phyloP scores from a whole-genome alignment of 2,888 invertebrate genomes.

The Prenolepis imparis region DNA sequence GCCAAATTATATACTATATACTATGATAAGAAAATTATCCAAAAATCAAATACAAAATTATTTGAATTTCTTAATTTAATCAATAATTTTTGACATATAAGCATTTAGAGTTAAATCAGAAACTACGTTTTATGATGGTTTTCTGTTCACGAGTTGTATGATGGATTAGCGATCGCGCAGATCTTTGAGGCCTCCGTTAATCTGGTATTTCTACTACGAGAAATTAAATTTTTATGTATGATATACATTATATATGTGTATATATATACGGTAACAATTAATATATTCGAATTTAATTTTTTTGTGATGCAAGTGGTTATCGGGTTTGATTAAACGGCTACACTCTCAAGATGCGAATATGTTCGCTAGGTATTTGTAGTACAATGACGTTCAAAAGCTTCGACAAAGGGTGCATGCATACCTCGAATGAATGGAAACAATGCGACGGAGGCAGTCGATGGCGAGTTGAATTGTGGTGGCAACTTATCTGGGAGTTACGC shows the following conservation, averaged over 20 bases:
- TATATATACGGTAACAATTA: neutral
- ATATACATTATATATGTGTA: too few relatives aligned
- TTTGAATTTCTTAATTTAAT: neutral
- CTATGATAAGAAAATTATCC: neutral
- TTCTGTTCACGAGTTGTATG: neutral
- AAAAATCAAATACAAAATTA: neutral
- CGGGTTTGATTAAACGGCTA: conserved; percentile 65
- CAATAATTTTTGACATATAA: neutral
- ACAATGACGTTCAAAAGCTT: conserved; percentile 71
- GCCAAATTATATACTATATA: neutral
- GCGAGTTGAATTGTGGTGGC: conserved; percentile 62
- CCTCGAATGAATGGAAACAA: conserved; percentile 73
- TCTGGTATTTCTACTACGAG: neutral
- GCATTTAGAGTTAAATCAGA: neutral
- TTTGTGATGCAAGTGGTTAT: conserved; percentile 50
- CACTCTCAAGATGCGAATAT: conserved; percentile 62
- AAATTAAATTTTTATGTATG: neutral
- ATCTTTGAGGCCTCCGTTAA: neutral
- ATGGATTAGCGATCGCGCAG: neutral
- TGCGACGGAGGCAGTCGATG: conserved; percentile 66
- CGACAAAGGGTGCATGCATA: conserved; percentile 71
- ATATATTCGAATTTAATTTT: neutral
- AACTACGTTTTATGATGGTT: neutral
- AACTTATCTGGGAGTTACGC: conserved; percentile 71
- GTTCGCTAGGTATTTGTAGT: conserved; percentile 68